Conservation (phyloP, 1,140 invertebrate genomes). For the Ctenoplectra terminalis region DNA sequence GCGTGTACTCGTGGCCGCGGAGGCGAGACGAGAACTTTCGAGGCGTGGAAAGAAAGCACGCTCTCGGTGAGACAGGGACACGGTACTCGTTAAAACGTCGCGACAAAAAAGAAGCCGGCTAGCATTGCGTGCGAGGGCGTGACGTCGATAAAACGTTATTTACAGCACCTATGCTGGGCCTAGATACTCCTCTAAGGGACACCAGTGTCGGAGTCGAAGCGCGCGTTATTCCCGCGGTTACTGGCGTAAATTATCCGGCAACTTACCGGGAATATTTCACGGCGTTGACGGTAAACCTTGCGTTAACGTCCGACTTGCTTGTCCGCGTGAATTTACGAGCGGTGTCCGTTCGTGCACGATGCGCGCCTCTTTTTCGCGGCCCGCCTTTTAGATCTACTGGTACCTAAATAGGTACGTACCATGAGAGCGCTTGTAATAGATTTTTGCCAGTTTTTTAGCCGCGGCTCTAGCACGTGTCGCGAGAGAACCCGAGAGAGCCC, state of each 20-base stretch:
- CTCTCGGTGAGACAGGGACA: not conserved
- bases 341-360: slow-evolving; percentile 60
- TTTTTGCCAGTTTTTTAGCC: slow-evolving; percentile 20
- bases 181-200: slow-evolving; percentile 43
- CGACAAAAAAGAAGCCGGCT: not conserved
- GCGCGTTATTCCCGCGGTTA: slow-evolving; percentile 64
- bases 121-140: slow-evolving; percentile 53
- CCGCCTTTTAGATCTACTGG: slow-evolving; percentile 58
- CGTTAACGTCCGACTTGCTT: slow-evolving; percentile 69
- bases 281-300: slow-evolving; percentile 72
- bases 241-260: slow-evolving; percentile 68
- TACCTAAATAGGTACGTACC: slow-evolving; percentile 64
- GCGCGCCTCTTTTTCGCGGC: slow-evolving; percentile 63
- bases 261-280: slow-evolving; percentile 71
- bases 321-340: slow-evolving; percentile 69
- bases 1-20: not conserved
- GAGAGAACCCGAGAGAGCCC: not conserved
- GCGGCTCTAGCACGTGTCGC: slow-evolving; percentile 24
- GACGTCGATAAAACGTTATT: slow-evolving; percentile 60
- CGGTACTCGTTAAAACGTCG: slow-evolving; percentile 43
- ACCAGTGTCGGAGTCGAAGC: slow-evolving; percentile 44
- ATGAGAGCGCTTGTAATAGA: slow-evolving; percentile 52
- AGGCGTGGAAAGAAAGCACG: slow-evolving; percentile 18
- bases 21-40: not conserved
- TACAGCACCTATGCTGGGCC: slow-evolving; percentile 40